Percentiles rank a stretch among this genome's conserved stretches.
These are phyloP conservation scores for Dendrolimus punctatus DNA, from an alignment of 1,140 invertebrate genomes.

Conservation along the genomic window DNA sequence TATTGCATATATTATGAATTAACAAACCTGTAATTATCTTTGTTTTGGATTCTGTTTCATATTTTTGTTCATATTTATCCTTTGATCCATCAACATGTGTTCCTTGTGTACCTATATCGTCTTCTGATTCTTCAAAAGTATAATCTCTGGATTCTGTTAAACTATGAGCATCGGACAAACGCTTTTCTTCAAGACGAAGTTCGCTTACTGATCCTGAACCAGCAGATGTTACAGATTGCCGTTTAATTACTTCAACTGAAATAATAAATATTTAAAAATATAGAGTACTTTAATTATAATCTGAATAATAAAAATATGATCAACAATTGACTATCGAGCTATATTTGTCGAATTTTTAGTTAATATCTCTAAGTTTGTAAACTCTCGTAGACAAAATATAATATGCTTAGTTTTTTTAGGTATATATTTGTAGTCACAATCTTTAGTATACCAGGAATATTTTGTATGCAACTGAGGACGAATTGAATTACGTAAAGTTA, in stretches of 20 bases:
- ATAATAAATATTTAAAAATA: constrained; percentile 4
- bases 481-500: too few relatives aligned
- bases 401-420: too few relatives aligned
- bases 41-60: constrained; percentile 32
- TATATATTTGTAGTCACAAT: too few relatives aligned
- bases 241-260: constrained; percentile 39
- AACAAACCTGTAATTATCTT: constrained; percentile 25
- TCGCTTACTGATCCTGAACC: constrained; percentile 55
- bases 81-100: constrained; percentile 48
- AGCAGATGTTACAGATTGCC: constrained; percentile 59
- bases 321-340: too few relatives aligned
- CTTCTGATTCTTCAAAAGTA: constrained; percentile 71
- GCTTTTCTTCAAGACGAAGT: constrained; percentile 57
- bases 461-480: too few relatives aligned
- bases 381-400: too few relatives aligned
- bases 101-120: constrained; percentile 60
- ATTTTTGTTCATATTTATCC: constrained; percentile 38
- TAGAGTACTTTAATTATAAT: constrained; percentile 11
- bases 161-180: constrained; percentile 64
- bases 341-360: too few relatives aligned
- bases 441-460: too few relatives aligned
- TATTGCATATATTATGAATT: background rate
- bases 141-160: constrained; percentile 68
- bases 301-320: too few relatives aligned
- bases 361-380: too few relatives aligned